Base-by-base conservation (phyloP, 2,113 vertebrate genomes). In the Zosterops pallidus region DNA sequence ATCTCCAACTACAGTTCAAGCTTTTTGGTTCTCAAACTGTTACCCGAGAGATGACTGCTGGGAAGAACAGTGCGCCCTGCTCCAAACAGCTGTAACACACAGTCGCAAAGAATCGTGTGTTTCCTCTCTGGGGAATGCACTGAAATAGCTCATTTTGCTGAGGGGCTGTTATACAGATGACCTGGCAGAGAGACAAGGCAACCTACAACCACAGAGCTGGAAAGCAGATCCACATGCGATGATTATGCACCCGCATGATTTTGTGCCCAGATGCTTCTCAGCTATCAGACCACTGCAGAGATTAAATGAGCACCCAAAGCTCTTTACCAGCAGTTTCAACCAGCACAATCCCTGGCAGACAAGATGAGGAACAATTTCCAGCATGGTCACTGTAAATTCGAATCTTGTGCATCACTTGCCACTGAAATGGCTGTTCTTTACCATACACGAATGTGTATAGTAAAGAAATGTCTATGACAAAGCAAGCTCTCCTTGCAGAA, bases 61-160 rank as follows among this genome's bases (percentile, higher is more conserved):
- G 13, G 39, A 82, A 80, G 68, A 64, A 37, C 50, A 62, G 33
- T 2, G 67, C 50, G 63, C 14, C 25, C 59, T 46, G 26, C 50
- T 77, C 57, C 62, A n/a, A 88, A 42, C 13, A 76, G 68, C 63
- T 77, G 41, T 46, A 75, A 67, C 55, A 26, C 6, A 3, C 0
- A 62, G 23, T 28, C 17, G 17, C 6, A 72, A 31, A 46, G 56
- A 78, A 75, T 47, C 16, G 5, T 0, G 9, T 0, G 0, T 33
- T 76, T 69, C 37, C n/a, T 74, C 71, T 76, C 50, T 8, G 26
- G n/a, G 22, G 46, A 86, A 35, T 0, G n/a, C 59, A 63, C 15
- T 26, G 22, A 74, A 82, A 42, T 9, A 5, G 8, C 42, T 79
- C 28, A 4, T 49, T 91, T 79, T 85, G 53, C 42, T 67, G 29